Conservation (phyloP, 2,113 vertebrate genomes). For the Sterrhoptilus dennistouni region DNA sequence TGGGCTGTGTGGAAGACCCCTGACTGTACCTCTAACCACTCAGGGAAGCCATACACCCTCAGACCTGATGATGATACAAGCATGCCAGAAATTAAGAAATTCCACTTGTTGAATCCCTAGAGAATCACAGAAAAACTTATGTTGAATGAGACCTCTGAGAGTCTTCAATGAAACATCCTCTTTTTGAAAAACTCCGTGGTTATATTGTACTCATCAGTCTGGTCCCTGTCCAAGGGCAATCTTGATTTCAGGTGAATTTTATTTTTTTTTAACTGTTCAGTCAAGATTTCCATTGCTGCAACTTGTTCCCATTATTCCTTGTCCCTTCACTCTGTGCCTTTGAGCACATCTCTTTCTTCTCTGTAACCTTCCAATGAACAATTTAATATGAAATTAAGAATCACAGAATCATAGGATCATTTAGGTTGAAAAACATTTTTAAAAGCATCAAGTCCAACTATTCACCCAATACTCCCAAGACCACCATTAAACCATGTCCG, state of each 20-base stretch:
- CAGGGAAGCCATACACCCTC: not conserved
- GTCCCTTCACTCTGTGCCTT: not conserved
- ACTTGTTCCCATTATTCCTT: not conserved
- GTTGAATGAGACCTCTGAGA: not conserved
- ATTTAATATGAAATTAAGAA: not conserved
- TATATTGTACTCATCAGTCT: not conserved
- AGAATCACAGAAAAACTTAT: not conserved
- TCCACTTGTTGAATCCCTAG: not conserved
- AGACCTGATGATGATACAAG: rapidly evolving
- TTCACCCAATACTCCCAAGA: not conserved
- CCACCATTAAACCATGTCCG: not conserved
- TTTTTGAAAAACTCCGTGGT: not conserved
- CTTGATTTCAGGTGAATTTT: not conserved
- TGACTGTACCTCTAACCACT: not conserved
- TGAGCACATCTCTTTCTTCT: not conserved
- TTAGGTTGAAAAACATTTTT: not conserved
- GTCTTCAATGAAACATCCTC: not conserved
- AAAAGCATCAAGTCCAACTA: not conserved
- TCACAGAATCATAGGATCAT: not conserved
- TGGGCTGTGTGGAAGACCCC: rapidly evolving
- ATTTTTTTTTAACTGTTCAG: not conserved
- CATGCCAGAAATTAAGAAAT: not conserved
- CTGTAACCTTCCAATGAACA: not conserved
- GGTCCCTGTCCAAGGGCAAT: not conserved
- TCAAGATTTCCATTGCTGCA: not conserved